Evolutionary conservation across 92 coral and sea anemone species (phyloP).

Genomic region (Siderastrea siderea): DNA sequence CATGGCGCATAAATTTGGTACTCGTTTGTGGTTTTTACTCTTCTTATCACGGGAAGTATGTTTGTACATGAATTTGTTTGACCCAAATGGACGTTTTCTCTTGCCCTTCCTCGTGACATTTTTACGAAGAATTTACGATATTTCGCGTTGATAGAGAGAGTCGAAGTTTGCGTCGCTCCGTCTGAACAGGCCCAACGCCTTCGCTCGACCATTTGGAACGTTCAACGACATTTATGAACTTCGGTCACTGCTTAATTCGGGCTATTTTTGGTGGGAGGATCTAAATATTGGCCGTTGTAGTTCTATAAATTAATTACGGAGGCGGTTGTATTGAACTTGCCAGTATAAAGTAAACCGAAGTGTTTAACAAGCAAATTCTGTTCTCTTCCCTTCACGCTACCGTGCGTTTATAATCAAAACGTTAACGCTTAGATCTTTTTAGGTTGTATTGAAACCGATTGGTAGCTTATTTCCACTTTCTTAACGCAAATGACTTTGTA

Average conservation of each 20-base stretch:
- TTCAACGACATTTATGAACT: too few relatives aligned
- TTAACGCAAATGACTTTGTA: background rate
- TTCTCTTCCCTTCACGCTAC: too few relatives aligned
- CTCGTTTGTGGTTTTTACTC: conserved; percentile 9
- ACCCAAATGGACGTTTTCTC: background rate
- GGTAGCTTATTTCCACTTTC: background rate
- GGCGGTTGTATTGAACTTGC: background rate
- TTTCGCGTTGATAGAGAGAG: background rate
- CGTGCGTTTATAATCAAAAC: background rate
- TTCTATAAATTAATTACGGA: background rate
- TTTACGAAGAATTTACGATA: too few relatives aligned
- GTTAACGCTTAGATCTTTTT: background rate
- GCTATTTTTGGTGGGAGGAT: background rate
- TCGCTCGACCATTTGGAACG: background rate
- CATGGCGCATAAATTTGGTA: background rate
- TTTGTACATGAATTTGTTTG: background rate
- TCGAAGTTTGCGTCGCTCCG: background rate
- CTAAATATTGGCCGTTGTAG: background rate
- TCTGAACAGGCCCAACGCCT: background rate
- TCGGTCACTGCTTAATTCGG: background rate
- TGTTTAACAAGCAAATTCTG: background rate
- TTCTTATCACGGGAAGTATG: background rate
- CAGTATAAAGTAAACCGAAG: background rate
- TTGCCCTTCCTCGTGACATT: background rate
- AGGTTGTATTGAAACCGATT: background rate